These are phyloP conservation scores for Sturnus vulgaris DNA, from an alignment of 2,113 vertebrate genomes.

Conservation along the genomic window DNA sequence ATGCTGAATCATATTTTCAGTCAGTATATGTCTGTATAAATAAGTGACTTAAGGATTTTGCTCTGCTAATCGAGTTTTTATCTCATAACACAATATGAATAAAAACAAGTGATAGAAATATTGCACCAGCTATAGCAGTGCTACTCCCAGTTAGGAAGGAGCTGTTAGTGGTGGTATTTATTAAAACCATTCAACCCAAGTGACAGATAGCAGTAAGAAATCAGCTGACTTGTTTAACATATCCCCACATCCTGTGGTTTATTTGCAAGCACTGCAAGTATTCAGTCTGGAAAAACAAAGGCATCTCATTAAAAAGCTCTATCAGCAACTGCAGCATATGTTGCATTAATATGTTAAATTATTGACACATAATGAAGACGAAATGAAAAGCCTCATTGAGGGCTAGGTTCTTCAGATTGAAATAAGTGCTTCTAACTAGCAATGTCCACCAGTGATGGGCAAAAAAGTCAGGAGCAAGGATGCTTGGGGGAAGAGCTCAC, in stretches of 20 bases:
- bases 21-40: neutral
- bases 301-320: neutral
- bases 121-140: neutral
- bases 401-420: neutral
- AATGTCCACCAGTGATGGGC: neutral
- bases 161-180: neutral
- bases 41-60: neutral
- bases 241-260: neutral
- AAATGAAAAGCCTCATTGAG: neutral
- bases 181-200: neutral
- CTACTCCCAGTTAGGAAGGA: neutral
- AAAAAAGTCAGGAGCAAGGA: accelerated
- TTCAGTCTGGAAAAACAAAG: neutral
- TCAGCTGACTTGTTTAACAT: neutral
- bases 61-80: neutral
- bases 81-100: neutral
- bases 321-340: neutral
- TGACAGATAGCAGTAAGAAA: conserved; percentile 16
- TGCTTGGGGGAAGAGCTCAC: accelerated
- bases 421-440: neutral
- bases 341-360: neutral
- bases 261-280: neutral
- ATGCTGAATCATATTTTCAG: neutral
- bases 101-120: neutral
- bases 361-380: neutral